phyloP scores from a whole-genome alignment of 2,888 invertebrate genomes.

The Smittia aterrima region DNA sequence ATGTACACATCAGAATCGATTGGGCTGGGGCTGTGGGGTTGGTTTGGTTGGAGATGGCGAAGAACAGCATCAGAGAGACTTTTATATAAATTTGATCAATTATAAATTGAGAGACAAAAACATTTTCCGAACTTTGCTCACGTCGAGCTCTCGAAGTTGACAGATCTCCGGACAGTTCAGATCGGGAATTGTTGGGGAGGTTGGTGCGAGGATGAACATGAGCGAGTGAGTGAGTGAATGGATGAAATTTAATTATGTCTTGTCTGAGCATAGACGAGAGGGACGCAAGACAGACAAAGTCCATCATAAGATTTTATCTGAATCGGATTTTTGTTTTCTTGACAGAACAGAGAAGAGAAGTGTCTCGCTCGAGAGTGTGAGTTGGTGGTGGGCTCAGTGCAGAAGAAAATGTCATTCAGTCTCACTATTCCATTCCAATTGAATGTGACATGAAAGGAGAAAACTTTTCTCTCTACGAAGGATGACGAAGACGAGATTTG shows the following conservation, averaged over 20 bases:
- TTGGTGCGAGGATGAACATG: background rate
- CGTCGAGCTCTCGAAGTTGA: background rate
- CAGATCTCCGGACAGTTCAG: constrained; percentile 10
- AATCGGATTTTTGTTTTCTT: too few species aligned
- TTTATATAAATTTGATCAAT: constrained; percentile 24
- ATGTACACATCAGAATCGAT: constrained; percentile 28
- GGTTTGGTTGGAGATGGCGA: background rate
- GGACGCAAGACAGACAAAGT: constrained; percentile 1
- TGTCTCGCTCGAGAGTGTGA: too few species aligned
- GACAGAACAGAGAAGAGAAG: constrained; percentile 4
- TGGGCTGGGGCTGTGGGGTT: background rate
- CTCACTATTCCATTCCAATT: background rate
- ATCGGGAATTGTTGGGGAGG: background rate
- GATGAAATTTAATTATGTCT: constrained; percentile 37
- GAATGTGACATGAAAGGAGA: background rate
- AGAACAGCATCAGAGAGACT: background rate
- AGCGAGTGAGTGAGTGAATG: constrained; percentile 5
- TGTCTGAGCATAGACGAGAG: background rate
- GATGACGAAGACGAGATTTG: too few species aligned
- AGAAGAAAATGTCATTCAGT: too few species aligned
- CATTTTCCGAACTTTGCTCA: background rate
- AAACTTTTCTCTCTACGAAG: too few species aligned
- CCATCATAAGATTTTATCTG: constrained; percentile 19
- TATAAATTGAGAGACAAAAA: constrained; percentile 23
- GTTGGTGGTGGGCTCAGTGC: too few species aligned